phyloP scores from a whole-genome alignment of 2,797 vertebrate species.

The Ambastaia sidthimunki region DNA sequence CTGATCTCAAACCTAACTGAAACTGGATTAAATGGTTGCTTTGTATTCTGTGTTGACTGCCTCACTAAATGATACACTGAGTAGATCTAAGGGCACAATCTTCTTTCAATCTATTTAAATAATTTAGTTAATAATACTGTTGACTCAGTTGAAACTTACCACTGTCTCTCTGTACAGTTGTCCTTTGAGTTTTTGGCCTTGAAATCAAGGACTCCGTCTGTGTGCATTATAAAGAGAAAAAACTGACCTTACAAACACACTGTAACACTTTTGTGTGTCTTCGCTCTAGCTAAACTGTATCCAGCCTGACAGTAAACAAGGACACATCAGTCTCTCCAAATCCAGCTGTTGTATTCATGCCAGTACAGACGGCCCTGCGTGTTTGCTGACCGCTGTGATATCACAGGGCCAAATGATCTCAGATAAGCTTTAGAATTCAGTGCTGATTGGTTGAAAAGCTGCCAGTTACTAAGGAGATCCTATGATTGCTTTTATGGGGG shows the following conservation, averaged over 20 bases:
- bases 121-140: constrained; percentile 51
- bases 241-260: constrained; percentile 56
- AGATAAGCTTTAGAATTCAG: constrained; percentile 38
- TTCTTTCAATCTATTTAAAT: constrained; percentile 40
- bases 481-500: not conserved
- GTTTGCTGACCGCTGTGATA: constrained; percentile 55
- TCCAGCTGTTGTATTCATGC: constrained; percentile 18
- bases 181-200: constrained; percentile 52
- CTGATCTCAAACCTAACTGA: constrained; percentile 2
- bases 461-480: constrained; percentile 44
- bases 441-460: constrained; percentile 50
- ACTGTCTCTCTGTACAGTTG: constrained; percentile 26
- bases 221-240: constrained; percentile 50
- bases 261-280: constrained; percentile 54
- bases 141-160: constrained; percentile 53
- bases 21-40: not conserved
- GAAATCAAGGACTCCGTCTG: constrained; percentile 51
- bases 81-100: constrained; percentile 50
- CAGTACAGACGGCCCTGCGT: constrained; percentile 13
- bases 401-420: constrained; percentile 56
- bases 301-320: constrained; percentile 34
- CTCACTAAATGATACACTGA: not conserved
- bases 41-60: not conserved
- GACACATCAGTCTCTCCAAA: constrained; percentile 39
- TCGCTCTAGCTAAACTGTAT: constrained; percentile 53